Conservation (phyloP, 2,888 invertebrate species). For the Leptura quadrifasciata region DNA sequence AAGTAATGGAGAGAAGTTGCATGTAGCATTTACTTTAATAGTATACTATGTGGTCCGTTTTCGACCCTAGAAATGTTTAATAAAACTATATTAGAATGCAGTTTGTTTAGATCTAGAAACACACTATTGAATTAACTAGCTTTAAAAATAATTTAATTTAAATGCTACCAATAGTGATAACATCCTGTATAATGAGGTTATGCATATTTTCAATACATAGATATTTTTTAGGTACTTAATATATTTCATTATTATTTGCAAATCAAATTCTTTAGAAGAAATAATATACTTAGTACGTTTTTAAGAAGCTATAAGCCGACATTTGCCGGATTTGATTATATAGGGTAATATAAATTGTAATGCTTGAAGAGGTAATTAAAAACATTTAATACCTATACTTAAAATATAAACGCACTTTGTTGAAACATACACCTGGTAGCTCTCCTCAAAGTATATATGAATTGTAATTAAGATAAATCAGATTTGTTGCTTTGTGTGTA, state of each 20-base stretch:
- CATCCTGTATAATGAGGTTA: conserved; percentile 7
- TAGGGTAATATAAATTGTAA: conserved; percentile 25
- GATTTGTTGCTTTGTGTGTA: conserved; percentile 49
- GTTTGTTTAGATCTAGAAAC: background rate
- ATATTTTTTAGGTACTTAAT: background rate
- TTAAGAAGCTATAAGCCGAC: conserved; percentile 3
- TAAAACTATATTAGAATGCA: background rate
- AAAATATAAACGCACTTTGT: conserved; percentile 56
- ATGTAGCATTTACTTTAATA: too few species aligned
- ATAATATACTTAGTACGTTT: background rate
- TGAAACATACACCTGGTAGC: conserved; percentile 56
- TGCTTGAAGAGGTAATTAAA: conserved; percentile 10
- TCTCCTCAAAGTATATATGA: conserved; percentile 32
- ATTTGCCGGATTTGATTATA: conserved; percentile 4
- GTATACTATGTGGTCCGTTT: background rate
- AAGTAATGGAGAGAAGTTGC: too few species aligned
- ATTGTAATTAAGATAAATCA: conserved; percentile 31
- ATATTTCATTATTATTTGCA: conserved; percentile 1
- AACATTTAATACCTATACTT: conserved; percentile 5
- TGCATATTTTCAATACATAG: background rate
- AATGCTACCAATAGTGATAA: background rate
- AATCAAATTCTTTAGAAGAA: background rate
- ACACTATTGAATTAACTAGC: background rate
- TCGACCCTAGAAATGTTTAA: background rate
- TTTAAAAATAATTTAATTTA: background rate